These are phyloP conservation scores for Drosophila parthenogenetica DNA, from an alignment of 2,888 invertebrate genomes.

Conservation along the genomic window DNA sequence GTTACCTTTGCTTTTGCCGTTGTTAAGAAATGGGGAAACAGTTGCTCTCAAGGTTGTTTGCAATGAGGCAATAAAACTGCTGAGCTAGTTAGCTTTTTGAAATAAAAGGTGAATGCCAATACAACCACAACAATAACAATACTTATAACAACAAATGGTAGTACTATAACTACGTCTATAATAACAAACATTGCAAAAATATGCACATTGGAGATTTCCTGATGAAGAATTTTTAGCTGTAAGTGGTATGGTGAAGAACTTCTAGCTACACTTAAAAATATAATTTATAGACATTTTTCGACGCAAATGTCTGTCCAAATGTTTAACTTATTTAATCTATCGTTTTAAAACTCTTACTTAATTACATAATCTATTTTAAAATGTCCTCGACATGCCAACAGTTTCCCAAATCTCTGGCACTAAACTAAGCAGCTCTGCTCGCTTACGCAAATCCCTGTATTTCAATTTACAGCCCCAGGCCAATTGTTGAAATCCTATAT, in stretches of 20 bases:
- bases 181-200: background rate
- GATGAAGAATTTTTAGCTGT: slow-evolving; percentile 26
- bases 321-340: no score
- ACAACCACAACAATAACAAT: slow-evolving; percentile 8
- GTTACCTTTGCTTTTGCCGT: slow-evolving; percentile 17
- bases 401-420: background rate
- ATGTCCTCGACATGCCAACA: background rate
- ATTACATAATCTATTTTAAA: background rate
- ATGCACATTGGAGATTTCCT: slow-evolving; percentile 34
- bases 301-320: no score
- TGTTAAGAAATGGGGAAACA: slow-evolving; percentile 70
- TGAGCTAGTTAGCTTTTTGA: slow-evolving; percentile 51
- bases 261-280: no score
- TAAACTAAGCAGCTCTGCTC: background rate
- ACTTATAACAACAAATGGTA: background rate
- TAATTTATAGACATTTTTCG: no score
- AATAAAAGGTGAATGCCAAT: slow-evolving; percentile 59
- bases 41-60: slow-evolving; percentile 58
- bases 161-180: background rate
- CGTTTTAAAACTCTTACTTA: background rate
- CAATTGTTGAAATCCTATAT: slow-evolving; percentile 20
- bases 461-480: slow-evolving; percentile 2
- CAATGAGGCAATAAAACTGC: slow-evolving; percentile 53
- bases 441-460: background rate
- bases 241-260: no score